These are phyloP conservation scores for Barypeithes pellucidus DNA, from an alignment of 2,888 invertebrate species.

Conservation along the genomic window DNA sequence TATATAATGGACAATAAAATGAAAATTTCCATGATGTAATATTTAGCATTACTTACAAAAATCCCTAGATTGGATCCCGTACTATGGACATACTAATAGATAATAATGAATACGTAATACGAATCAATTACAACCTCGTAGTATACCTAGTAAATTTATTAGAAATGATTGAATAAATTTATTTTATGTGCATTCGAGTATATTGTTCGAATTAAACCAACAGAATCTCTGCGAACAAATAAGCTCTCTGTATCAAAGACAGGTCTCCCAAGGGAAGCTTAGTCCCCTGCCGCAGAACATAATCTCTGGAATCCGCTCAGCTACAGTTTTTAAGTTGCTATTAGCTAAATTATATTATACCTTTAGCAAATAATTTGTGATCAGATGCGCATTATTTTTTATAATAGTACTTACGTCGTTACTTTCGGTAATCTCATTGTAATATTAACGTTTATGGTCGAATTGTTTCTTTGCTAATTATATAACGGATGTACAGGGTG, in stretches of 20 bases:
- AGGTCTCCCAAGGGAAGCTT: constrained; percentile 36
- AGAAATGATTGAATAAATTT: neutral
- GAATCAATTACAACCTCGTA: neutral
- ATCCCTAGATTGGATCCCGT: no score
- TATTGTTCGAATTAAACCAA: constrained; percentile 22
- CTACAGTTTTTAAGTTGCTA: constrained; percentile 64
- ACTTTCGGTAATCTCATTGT: neutral
- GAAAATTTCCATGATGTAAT: no score
- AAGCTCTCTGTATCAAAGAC: constrained; percentile 42
- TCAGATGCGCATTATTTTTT: constrained; percentile 19
- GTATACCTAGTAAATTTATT: neutral
- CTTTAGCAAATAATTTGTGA: constrained; percentile 55
- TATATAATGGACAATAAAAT: no score
- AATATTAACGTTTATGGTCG: neutral
- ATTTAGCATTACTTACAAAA: no score
- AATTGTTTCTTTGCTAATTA: neutral
- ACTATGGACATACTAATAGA: no score
- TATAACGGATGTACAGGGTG: no score
- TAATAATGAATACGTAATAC: no score
- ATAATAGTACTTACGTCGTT: constrained; percentile 1
- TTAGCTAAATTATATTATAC: constrained; percentile 64
- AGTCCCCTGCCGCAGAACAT: constrained; percentile 60
- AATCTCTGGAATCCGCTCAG: constrained; percentile 63
- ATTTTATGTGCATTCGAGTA: constrained; percentile 26
- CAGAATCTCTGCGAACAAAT: constrained; percentile 23